Base-by-base conservation (phyloP, 2,888 invertebrate genomes). In the Catocala nupta region DNA sequence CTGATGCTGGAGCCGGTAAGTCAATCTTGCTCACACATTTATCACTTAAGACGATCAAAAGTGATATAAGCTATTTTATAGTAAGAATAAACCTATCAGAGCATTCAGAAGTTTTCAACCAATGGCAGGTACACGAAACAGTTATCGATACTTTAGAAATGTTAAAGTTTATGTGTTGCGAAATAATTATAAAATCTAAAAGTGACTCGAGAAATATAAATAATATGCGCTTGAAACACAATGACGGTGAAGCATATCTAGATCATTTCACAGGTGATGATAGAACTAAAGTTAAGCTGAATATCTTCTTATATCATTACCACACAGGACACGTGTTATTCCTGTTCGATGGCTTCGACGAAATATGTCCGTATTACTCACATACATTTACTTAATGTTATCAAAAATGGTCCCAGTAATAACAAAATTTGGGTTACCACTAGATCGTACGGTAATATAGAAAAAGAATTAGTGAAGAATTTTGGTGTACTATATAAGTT, bases 341-440 rank as follows among this genome's bases (percentile, higher is more conserved):
- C 12, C 16, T 25, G 16, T 48, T 48, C 10, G 48, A 48, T 25
- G 47, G 52, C 13, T 45, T n/a, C 33, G 36, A 59, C 25, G 45
- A 52, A 48, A 48, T 48, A 5, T 48, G 48, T 48, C 48, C 48
- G 16, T 8, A 5, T 25, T 48, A 48, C 25, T 9, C 6, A 9
- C 6, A 16, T 8, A 48, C 48, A n/a, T 54, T 59, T 10, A 59
- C 48, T 59, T 6, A 54, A 42, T 9, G 42, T 49, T 5, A 5
- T 59, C 33, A 53, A 43, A 54, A 12, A 54, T 12, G 33, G 49
- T 43, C 49, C 42, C 3, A 25, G 12, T 0, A 45, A 12, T 44
- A 62, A 68, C 34, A 68, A 56, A 56, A 64, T 68, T 52, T 69
- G 71, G 66, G 67, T 79, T 5, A 73, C 78, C 1, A 71, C 70